Conservation (phyloP, 2,113 vertebrate species). For the Spermophilus dauricus region DNA sequence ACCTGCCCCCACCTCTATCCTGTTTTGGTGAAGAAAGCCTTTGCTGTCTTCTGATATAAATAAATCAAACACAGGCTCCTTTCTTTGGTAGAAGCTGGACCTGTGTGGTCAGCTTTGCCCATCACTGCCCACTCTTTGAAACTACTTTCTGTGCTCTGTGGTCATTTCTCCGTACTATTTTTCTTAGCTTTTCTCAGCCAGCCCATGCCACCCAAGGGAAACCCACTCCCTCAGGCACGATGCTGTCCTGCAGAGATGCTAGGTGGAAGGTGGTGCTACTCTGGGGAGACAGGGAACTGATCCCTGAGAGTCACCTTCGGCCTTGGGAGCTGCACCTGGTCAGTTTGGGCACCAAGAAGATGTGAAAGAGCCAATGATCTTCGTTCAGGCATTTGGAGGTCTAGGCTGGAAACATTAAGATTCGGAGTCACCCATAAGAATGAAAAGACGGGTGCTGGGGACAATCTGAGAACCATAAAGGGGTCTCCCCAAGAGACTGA, state of each 20-base stretch:
- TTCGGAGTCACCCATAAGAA: not conserved
- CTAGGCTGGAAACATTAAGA: not conserved
- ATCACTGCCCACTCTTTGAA: too few species aligned
- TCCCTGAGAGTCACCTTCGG: not conserved
- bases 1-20: too few species aligned
- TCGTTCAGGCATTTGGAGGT: not conserved
- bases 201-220: too few species aligned
- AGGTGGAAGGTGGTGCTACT: not conserved
- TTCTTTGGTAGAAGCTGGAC: too few species aligned
- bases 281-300: not conserved
- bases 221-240: too few species aligned
- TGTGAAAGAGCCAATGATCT: not conserved
- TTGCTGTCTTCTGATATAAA: too few species aligned
- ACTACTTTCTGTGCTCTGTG: too few species aligned
- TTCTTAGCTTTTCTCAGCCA: too few species aligned
- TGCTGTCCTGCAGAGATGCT: not conserved
- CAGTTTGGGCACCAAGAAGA: not conserved
- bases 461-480: not conserved
- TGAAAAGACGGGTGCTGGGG: not conserved
- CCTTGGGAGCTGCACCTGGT: not conserved
- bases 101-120: too few species aligned
- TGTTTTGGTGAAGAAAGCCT: too few species aligned
- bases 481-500: not conserved
- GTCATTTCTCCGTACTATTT: too few species aligned
- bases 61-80: too few species aligned